Percentiles rank a stretch among this genome's conserved stretches.
phyloP scores from a whole-genome alignment of 2,888 invertebrate species.

The Brachylomia viminalis region DNA sequence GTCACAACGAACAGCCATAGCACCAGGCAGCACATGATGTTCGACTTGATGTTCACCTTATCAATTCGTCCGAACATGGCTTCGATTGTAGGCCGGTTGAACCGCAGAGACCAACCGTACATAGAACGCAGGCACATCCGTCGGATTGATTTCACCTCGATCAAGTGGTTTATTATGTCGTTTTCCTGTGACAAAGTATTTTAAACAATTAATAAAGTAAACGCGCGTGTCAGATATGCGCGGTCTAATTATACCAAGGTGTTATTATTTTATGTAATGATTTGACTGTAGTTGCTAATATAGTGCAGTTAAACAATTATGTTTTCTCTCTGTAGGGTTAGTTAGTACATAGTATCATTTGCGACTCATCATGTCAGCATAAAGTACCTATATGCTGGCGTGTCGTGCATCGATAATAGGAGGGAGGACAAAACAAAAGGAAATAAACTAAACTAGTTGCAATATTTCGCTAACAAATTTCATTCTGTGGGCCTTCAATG shows the following conservation, averaged over 20 bases:
- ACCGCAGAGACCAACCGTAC: slow-evolving; percentile 96
- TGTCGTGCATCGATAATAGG: too few relatives aligned
- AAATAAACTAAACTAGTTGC: too few relatives aligned
- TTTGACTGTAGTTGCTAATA: too few relatives aligned
- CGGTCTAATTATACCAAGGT: neutral
- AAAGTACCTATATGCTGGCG: too few relatives aligned
- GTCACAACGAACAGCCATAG: slow-evolving; percentile 97
- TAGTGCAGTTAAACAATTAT: too few relatives aligned
- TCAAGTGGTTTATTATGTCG: slow-evolving; percentile 95
- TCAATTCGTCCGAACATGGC: slow-evolving; percentile 95
- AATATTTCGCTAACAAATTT: neutral
- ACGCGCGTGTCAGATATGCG: too few relatives aligned
- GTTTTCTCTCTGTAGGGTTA: too few relatives aligned
- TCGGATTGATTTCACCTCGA: slow-evolving; percentile 97
- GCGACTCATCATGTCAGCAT: too few relatives aligned
- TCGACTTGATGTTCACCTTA: slow-evolving; percentile 98
- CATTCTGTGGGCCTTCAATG: neutral
- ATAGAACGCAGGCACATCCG: slow-evolving; percentile 96
- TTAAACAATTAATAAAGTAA: neutral
- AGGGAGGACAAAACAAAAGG: too few relatives aligned
- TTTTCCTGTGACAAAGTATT: slow-evolving; percentile 90
- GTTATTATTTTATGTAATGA: too few relatives aligned
- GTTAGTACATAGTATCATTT: too few relatives aligned
- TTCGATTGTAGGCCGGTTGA: slow-evolving; percentile 95
- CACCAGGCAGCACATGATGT: slow-evolving; percentile 97